Conservation (phyloP, 2,888 invertebrate genomes). For the Biston betularia region DNA sequence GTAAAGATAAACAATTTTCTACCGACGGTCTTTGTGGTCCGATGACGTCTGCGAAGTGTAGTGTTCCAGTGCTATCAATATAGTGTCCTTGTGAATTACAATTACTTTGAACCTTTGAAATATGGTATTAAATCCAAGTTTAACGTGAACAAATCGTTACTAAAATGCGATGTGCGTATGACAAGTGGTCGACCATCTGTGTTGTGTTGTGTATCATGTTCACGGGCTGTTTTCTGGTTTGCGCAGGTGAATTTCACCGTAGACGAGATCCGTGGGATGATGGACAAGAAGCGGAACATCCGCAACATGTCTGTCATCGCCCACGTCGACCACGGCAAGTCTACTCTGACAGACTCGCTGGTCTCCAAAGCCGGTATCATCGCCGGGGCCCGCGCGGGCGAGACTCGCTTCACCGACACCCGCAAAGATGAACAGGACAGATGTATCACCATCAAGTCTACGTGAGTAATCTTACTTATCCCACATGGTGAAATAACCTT, state of each 20-base stretch:
- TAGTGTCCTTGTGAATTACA: slow-evolving; percentile 53
- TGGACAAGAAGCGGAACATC: slow-evolving; percentile 99
- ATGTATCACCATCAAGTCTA: slow-evolving; percentile 99
- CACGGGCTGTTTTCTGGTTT: slow-evolving; percentile 70
- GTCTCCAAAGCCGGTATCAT: slow-evolving; percentile 99
- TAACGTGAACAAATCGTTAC: slow-evolving; percentile 7
- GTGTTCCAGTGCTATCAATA: slow-evolving; percentile 60
- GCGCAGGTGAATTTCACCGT: slow-evolving; percentile 99
- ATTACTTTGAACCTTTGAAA: slow-evolving; percentile 1
- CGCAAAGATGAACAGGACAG: slow-evolving; percentile 99
- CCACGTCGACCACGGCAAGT: slow-evolving; percentile 99
- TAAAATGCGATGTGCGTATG: slow-evolving; percentile 70
- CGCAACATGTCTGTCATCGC: slow-evolving; percentile 99
- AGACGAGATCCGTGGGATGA: slow-evolving; percentile 99
- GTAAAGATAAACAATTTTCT: slow-evolving; percentile 54
- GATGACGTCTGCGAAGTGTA: slow-evolving; percentile 75
- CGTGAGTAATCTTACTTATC: slow-evolving; percentile 88
- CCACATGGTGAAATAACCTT: slow-evolving; percentile 62
- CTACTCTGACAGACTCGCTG: slow-evolving; percentile 99
- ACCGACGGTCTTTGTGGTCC: slow-evolving; percentile 72
- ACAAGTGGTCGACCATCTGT: slow-evolving; percentile 63
- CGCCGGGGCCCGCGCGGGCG: slow-evolving; percentile 99
- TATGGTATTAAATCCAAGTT: neutral
- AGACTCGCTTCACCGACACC: slow-evolving; percentile 99
- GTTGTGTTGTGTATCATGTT: slow-evolving; percentile 67